phyloP scores from a whole-genome alignment of 2,888 invertebrate genomes.

The Epistrophe eligans region DNA sequence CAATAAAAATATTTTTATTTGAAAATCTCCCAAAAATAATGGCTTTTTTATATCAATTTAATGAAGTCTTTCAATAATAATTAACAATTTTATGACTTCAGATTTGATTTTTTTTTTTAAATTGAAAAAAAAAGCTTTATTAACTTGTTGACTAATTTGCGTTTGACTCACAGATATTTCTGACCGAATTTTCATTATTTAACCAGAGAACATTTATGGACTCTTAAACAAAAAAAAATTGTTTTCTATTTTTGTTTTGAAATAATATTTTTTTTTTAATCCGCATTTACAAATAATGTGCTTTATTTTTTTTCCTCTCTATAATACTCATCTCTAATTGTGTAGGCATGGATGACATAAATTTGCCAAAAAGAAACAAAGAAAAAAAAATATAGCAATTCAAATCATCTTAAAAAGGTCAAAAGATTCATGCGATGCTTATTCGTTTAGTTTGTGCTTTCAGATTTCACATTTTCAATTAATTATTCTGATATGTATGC shows the following conservation, averaged over 20 bases:
- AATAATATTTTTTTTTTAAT: neutral
- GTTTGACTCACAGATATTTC: too few relatives aligned
- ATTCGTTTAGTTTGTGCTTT: conserved; percentile 15
- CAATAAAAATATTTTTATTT: too few relatives aligned
- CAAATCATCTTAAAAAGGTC: conserved; percentile 41
- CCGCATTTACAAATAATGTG: neutral
- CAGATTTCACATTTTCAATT: conserved; percentile 37
- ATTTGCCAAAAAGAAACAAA: conserved; percentile 27
- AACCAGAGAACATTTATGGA: too few relatives aligned
- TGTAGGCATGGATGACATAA: conserved; percentile 12
- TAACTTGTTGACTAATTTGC: too few relatives aligned
- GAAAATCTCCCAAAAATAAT: too few relatives aligned
- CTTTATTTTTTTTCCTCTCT: neutral
- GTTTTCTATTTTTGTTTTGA: neutral
- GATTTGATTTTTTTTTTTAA: too few relatives aligned
- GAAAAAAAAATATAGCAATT: neutral
- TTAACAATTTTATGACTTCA: too few relatives aligned
- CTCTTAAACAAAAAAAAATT: too few relatives aligned
- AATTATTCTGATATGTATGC: conserved; percentile 32
- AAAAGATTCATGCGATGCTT: conserved; percentile 34
- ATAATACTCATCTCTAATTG: neutral
- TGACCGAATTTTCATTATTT: too few relatives aligned
- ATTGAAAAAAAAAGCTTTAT: too few relatives aligned
- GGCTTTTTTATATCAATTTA: too few relatives aligned
- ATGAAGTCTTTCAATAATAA: too few relatives aligned